Conservation (phyloP, 1,140 invertebrate species). For the Atta colombica region DNA sequence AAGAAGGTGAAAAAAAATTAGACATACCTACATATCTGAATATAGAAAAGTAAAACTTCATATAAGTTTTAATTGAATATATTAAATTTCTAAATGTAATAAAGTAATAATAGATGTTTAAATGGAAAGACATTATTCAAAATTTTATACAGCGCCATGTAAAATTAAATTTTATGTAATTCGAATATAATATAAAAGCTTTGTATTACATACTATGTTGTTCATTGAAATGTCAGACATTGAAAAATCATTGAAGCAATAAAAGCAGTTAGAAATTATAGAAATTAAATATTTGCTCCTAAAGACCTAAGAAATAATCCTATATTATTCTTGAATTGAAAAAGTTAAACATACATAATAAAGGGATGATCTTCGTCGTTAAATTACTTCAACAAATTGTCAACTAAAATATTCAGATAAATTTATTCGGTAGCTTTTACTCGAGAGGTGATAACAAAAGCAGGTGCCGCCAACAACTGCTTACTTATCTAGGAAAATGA, state of each 20-base stretch:
- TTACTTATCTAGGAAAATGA: conserved; percentile 65
- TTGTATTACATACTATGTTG: background rate
- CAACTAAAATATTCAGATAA: conserved; percentile 2
- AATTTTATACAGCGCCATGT: background rate
- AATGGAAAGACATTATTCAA: background rate
- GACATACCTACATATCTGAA: background rate
- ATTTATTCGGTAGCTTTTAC: conserved; percentile 57
- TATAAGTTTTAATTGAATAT: background rate
- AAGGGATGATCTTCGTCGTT: background rate
- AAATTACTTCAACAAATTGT: background rate
- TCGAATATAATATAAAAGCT: background rate
- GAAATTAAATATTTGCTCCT: background rate
- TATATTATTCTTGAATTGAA: background rate
- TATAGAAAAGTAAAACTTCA: background rate
- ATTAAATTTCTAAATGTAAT: background rate
- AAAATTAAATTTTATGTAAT: background rate
- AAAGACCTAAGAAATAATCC: background rate
- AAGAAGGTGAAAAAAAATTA: background rate
- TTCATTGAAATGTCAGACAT: background rate
- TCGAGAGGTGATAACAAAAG: conserved; percentile 62
- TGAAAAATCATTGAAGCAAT: background rate
- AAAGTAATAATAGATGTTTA: background rate
- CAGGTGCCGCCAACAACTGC: conserved; percentile 70
- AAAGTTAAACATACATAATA: background rate
- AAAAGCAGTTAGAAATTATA: background rate